Percentiles rank a stretch among this genome's conserved stretches.
Conservation (phyloP, 2,888 invertebrate species). For the Crepidodera aurea region DNA sequence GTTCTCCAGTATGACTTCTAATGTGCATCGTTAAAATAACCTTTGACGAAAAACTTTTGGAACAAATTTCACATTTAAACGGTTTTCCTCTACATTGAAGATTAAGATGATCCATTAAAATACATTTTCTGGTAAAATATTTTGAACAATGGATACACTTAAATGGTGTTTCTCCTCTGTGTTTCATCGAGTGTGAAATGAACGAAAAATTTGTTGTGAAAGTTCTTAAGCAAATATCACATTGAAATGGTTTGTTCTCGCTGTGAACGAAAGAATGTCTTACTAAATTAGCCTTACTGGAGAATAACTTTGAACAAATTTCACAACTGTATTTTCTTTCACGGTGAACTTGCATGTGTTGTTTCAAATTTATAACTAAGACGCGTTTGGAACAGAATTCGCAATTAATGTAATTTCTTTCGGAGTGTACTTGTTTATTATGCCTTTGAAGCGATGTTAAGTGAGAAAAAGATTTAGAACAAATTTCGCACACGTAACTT, state of each 20-base stretch:
- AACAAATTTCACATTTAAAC: neutral
- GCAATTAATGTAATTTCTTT: no score
- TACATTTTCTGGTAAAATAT: neutral
- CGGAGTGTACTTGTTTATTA: no score
- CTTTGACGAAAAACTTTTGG: no score
- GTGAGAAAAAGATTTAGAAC: no score
- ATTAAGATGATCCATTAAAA: neutral
- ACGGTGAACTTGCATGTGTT: no score
- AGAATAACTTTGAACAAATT: neutral
- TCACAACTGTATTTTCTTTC: no score
- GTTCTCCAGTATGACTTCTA: no score
- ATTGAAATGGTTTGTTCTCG: neutral
- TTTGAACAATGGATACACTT: neutral
- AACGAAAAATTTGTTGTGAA: neutral
- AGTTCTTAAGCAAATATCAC: neutral
- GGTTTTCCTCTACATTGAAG: neutral
- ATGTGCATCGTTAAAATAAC: no score
- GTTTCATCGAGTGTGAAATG: neutral
- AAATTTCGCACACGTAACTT: no score
- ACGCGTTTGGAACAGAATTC: no score
- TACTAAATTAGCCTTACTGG: neutral
- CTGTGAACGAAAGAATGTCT: neutral
- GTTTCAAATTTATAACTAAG: no score
- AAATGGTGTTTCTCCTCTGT: neutral
- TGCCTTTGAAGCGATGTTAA: no score